A percentile compares a stretch with the other conserved stretches of the same genome.
Evolutionary conservation across 2,797 vertebrate genomes (phyloP).

Genomic region (Micropoecilia bifurca): DNA sequence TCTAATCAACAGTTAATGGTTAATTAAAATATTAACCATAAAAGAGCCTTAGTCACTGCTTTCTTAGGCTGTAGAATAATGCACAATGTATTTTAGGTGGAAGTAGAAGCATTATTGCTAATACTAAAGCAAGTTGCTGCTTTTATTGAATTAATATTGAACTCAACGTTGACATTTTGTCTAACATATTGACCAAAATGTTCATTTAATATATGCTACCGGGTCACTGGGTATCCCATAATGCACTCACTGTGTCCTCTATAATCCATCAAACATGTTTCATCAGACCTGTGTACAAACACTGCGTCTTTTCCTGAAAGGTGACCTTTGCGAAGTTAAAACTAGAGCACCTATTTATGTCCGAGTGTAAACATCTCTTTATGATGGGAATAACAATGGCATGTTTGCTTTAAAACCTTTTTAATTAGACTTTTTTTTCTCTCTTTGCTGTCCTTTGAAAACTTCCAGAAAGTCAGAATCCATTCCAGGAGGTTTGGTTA

Average conservation of each 20-base stretch:
- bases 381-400: not conserved
- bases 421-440: not conserved
- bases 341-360: conserved; percentile 2
- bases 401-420: not conserved
- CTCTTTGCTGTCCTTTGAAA: not conserved
- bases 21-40: not conserved
- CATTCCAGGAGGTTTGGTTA: not conserved
- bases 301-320: not conserved
- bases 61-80: not conserved
- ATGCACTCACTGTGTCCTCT: not conserved
- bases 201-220: not conserved
- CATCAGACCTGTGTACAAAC: not conserved
- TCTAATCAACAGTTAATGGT: conserved; percentile 4
- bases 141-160: not conserved
- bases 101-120: not conserved
- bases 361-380: not conserved
- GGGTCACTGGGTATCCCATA: not conserved
- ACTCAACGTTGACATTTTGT: not conserved
- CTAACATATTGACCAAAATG: not conserved
- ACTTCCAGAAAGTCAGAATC: not conserved
- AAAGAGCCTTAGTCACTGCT: no score
- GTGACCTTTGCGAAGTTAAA: not conserved
- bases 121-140: not conserved
- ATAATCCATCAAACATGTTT: not conserved
- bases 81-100: not conserved